Evolutionary conservation across 2,888 invertebrate genomes (phyloP).

Genomic region (Agrochola macilenta): DNA sequence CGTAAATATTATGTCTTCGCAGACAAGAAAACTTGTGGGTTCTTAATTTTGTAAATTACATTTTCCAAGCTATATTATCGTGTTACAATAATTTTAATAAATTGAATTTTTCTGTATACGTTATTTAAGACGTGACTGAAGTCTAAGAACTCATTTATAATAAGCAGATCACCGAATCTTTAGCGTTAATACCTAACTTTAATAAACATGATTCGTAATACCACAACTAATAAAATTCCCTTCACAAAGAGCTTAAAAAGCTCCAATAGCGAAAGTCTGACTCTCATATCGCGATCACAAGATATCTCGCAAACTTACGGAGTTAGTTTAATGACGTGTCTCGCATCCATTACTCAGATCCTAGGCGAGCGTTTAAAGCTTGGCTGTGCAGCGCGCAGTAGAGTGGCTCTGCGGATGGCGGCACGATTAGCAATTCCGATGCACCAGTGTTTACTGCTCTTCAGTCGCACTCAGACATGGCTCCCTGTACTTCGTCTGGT

Average conservation of each 20-base stretch:
- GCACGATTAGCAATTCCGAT: slow-evolving; percentile 70
- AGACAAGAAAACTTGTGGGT: background rate
- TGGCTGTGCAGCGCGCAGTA: slow-evolving; percentile 57
- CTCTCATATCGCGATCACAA: slow-evolving; percentile 27
- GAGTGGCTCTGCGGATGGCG: slow-evolving; percentile 59
- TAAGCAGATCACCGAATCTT: no score
- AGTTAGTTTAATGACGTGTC: slow-evolving; percentile 60
- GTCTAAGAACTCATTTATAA: background rate
- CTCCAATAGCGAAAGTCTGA: background rate
- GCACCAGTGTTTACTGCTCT: slow-evolving; percentile 64
- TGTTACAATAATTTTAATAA: no score
- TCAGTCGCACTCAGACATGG: slow-evolving; percentile 52
- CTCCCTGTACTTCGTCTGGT: slow-evolving; percentile 29
- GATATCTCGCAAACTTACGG: slow-evolving; percentile 40
- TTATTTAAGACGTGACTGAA: background rate
- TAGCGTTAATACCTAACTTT: no score
- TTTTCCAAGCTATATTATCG: background rate
- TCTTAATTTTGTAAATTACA: no score
- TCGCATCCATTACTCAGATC: slow-evolving; percentile 58
- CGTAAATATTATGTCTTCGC: background rate
- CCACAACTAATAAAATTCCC: slow-evolving; percentile 7
- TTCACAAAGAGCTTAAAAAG: slow-evolving; percentile 12
- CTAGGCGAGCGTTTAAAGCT: slow-evolving; percentile 51
- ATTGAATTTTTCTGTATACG: background rate
- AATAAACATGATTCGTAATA: background rate